A percentile compares a stretch with the other conserved stretches of the same genome.
phyloP scores from a whole-genome alignment of 2,888 invertebrate genomes.

The Pristionchus mayeri region DNA sequence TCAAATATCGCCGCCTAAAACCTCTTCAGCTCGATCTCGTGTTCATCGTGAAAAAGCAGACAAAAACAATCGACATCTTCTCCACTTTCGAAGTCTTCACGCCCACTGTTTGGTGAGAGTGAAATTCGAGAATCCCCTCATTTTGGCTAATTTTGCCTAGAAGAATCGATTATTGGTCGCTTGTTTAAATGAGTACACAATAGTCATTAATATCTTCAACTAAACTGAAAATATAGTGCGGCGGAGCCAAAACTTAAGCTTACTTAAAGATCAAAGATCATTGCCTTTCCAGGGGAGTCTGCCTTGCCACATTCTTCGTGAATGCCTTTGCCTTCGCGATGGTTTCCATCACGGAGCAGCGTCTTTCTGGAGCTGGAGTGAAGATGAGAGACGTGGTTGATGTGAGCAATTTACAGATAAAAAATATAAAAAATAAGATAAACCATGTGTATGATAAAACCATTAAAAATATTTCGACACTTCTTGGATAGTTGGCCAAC shows the following conservation, averaged over 20 bases:
- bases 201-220: not conserved
- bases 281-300: not conserved
- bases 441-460: too few relatives aligned
- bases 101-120: constrained; percentile 27
- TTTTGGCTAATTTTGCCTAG: not conserved
- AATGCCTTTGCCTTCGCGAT: constrained; percentile 7
- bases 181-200: not conserved
- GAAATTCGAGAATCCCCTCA: not conserved
- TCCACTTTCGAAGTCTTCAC: constrained; percentile 21
- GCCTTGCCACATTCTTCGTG: not conserved
- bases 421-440: too few relatives aligned
- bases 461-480: too few relatives aligned
- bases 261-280: not conserved
- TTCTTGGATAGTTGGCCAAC: too few relatives aligned
- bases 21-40: not conserved
- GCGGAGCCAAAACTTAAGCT: too few relatives aligned
- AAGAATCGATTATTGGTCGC: too few relatives aligned
- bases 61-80: not conserved
- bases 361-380: not conserved
- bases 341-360: not conserved
- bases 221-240: not conserved
- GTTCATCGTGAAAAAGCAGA: constrained; percentile 9
- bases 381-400: constrained; percentile 15
- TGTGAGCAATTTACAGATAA: too few relatives aligned
- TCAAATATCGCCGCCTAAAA: too few relatives aligned